phyloP scores from a whole-genome alignment of 2,113 vertebrate species.

The Furnarius figulus region DNA sequence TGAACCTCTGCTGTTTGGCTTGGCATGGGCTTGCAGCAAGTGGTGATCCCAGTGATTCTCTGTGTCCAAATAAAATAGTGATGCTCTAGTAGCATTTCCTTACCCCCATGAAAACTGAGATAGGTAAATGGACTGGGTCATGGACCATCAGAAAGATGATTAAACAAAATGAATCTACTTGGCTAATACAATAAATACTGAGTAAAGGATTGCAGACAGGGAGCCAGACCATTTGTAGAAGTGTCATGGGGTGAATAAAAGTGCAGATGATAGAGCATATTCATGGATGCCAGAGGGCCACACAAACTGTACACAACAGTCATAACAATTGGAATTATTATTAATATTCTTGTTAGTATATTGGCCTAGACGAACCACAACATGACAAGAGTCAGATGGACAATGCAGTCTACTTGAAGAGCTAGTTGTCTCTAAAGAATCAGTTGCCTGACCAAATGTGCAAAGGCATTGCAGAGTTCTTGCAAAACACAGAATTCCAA shows the following conservation, averaged over 20 bases:
- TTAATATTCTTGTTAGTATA: background rate
- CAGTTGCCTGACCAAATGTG: background rate
- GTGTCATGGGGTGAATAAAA: background rate
- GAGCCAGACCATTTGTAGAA: background rate
- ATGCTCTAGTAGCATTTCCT: background rate
- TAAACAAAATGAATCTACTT: background rate
- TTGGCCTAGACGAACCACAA: background rate
- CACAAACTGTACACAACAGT: background rate
- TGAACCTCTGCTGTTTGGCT: background rate
- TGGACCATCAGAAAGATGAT: background rate
- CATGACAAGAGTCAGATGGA: background rate
- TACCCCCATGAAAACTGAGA: background rate
- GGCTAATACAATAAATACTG: background rate
- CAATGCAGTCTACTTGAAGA: background rate
- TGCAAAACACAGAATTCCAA: background rate
- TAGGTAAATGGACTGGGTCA: background rate
- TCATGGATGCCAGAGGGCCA: background rate
- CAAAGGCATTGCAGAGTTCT: background rate
- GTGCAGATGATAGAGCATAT: background rate
- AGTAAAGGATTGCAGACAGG: background rate
- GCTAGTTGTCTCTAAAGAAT: background rate
- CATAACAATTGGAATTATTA: background rate
- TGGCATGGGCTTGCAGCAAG: background rate
- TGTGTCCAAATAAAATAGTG: background rate
- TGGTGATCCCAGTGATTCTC: background rate